Percentiles rank a stretch among this genome's conserved stretches.
phyloP scores from a whole-genome alignment of 2,888 invertebrate genomes.

The Clunio marinus region DNA sequence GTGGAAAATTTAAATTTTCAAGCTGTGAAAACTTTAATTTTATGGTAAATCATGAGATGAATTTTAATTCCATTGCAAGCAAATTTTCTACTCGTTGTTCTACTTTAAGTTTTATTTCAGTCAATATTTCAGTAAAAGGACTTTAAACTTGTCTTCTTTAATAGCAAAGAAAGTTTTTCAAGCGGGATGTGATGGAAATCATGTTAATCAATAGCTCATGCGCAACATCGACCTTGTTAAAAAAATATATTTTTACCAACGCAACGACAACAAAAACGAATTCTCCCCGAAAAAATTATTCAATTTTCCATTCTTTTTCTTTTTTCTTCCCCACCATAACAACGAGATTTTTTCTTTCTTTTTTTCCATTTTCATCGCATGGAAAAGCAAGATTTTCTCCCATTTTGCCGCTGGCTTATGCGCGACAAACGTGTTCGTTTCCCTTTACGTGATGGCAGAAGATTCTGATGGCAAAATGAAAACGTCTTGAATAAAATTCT shows the following conservation, averaged over 20 bases:
- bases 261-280: neutral
- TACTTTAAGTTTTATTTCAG: neutral
- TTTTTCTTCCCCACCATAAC: neutral
- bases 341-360: neutral
- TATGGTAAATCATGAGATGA: conserved; percentile 18
- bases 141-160: conserved; percentile 7
- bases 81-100: neutral
- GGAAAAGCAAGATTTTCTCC: conserved; percentile 21
- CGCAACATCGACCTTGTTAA: neutral
- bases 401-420: conserved; percentile 28
- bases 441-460: neutral
- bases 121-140: neutral
- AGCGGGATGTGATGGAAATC: neutral
- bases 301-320: neutral
- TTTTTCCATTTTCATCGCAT: conserved; percentile 12
- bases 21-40: conserved; percentile 22
- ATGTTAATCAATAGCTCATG: conserved; percentile 16
- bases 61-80: neutral
- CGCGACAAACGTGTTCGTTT: conserved; percentile 3
- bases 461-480: neutral
- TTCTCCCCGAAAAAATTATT: neutral
- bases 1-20: conserved; percentile 19
- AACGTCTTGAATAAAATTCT: conserved; percentile 1
- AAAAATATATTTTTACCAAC: no score
- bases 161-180: neutral